phyloP scores from a whole-genome alignment of 2,888 invertebrate species.

The Leptura quadrifasciata region DNA sequence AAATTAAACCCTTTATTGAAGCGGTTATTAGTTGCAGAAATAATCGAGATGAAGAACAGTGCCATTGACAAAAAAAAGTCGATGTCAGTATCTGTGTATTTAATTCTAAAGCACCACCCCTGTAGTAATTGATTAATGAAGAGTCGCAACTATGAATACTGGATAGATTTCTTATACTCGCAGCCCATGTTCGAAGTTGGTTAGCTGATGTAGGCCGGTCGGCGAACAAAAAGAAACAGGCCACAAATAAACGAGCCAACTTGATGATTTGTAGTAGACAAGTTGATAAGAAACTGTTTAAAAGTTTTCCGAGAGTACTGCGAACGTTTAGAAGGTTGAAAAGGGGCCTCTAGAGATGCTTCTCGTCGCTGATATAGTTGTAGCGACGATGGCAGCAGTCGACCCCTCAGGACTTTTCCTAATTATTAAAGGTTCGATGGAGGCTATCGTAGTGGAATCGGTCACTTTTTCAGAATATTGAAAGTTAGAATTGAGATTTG shows the following conservation, averaged over 20 bases:
- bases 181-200: neutral
- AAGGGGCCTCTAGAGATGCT: slow-evolving; percentile 19
- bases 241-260: slow-evolving; percentile 42
- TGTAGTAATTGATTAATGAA: neutral
- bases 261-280: slow-evolving; percentile 52
- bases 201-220: neutral
- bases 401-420: slow-evolving; percentile 21
- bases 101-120: neutral
- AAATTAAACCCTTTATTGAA: too few relatives aligned
- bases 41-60: too few relatives aligned
- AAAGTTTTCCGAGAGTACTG: slow-evolving; percentile 42
- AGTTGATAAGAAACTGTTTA: slow-evolving; percentile 50
- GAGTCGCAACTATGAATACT: neutral
- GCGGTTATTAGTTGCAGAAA: too few relatives aligned
- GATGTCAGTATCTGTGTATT: neutral
- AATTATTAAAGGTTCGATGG: slow-evolving; percentile 9
- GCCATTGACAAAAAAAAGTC: neutral
- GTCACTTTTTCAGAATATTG: neutral
- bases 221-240: neutral
- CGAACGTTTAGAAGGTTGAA: slow-evolving; percentile 29
- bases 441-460: neutral
- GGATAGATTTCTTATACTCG: neutral
- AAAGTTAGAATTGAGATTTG: neutral
- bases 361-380: slow-evolving; percentile 28
- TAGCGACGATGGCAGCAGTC: slow-evolving; percentile 11